Base-by-base conservation (phyloP, 2,797 vertebrate genomes). In the Falco rusticolus region DNA sequence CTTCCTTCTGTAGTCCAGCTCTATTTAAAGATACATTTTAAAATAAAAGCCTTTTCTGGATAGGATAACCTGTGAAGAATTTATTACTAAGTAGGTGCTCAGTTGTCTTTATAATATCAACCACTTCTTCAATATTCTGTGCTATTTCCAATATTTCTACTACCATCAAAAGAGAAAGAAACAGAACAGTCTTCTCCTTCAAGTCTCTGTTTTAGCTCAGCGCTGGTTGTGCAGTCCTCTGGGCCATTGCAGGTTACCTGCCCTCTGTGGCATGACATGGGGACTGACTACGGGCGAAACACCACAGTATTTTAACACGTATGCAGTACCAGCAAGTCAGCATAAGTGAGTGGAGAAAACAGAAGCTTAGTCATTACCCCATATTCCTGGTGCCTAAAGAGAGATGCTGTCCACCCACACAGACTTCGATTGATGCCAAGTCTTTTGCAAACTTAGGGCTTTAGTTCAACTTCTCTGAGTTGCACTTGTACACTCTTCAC, bases 341-440 rank as follows among this genome's bases (percentile, higher is more conserved):
- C 80, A 72, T 28, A 87, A 69, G 91, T 12, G 31, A 97, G 64
- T 60, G 95, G 90, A 94, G 78, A 89, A 96, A 97, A 94, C 97
- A 96, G 95, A 97, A 97, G 74, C 88, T 84, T 96, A 94, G 98
- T 97, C 95, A 97, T 97, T 95, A 97, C 94, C 97, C 75, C 86
- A 56, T 96, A 92, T 97, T 97, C 97, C 91, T 97, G 85, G 91
- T 97, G 97, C 94, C 96, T 95, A 79, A 89, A 97, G 81, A 97
- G 90, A 69, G 91, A 96, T 90, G 92, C 77, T 98, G 94, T 95
- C 96, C 95, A 95, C 97, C 97, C 96, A 98, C 97, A 92, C 90
- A 94, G 86, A 93, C 65, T 94, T 84, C 74, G 88, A 96, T 90
- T 47, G n/a, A 91, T 43, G 75, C 95, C 95, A 98, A 96, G 65